phyloP scores from a whole-genome alignment of 2,888 invertebrate genomes.

The Caenorhabditis panamensis region DNA sequence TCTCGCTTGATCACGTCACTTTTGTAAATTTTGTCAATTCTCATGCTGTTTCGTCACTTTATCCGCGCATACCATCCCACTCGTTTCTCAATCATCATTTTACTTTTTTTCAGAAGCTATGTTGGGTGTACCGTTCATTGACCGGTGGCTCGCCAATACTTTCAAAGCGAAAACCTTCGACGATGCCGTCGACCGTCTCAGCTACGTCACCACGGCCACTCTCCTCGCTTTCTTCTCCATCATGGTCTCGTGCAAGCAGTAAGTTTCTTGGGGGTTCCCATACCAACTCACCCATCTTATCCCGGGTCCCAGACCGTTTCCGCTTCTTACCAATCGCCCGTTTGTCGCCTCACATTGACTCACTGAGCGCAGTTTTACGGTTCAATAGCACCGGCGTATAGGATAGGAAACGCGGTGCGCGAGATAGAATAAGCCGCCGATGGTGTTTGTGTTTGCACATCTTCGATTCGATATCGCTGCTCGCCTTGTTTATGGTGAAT shows the following conservation, averaged over 20 bases:
- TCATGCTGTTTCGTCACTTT: conserved; percentile 29
- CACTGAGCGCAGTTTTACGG: conserved; percentile 39
- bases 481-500: conserved; percentile 34
- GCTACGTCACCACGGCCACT: conserved; percentile 79
- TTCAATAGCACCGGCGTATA: conserved; percentile 30
- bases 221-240: conserved; percentile 79
- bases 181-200: conserved; percentile 79
- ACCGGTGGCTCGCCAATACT: conserved; percentile 74
- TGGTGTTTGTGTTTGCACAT: conserved; percentile 58
- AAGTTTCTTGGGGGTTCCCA: conserved; percentile 35
- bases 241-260: conserved; percentile 81
- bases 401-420: conserved; percentile 39
- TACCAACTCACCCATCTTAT: conserved; percentile 13
- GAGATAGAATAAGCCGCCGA: conserved; percentile 50
- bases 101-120: conserved; percentile 66
- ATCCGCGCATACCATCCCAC: conserved; percentile 19
- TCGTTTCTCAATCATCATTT: conserved; percentile 3
- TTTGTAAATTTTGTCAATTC: conserved; percentile 30
- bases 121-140: conserved; percentile 80
- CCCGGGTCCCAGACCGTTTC: conserved; percentile 1
- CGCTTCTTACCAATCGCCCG: conserved; percentile 14
- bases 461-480: conserved; percentile 34
- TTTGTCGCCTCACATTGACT: conserved; percentile 20
- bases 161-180: conserved; percentile 79
- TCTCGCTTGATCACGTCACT: conserved; percentile 27